Evolutionary conservation across 2,797 vertebrate genomes (phyloP).

Genomic region (Melanotaenia nigrans): DNA sequence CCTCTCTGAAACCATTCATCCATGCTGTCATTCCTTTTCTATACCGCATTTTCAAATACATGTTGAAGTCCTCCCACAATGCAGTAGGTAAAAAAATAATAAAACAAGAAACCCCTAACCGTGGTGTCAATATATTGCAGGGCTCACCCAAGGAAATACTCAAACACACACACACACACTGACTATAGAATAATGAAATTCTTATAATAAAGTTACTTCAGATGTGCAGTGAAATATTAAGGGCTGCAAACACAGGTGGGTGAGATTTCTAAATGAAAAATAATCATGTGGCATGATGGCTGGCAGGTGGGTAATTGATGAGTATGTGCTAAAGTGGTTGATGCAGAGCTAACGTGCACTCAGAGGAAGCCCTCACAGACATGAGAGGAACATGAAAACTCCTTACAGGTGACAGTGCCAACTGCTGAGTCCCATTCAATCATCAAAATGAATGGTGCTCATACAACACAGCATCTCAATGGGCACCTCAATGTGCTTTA

Average conservation of each 20-base stretch:
- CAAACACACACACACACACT: constrained; percentile 17
- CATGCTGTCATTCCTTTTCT: constrained; percentile 12
- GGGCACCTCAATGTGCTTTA: constrained; percentile 34
- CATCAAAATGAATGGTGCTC: constrained; percentile 22
- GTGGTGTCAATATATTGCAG: constrained; percentile 15
- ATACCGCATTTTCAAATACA: constrained; percentile 12
- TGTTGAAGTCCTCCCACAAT: constrained; percentile 8
- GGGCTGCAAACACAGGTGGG: constrained; percentile 29
- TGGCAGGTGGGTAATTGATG: constrained; percentile 39
- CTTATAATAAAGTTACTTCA: constrained; percentile 13
- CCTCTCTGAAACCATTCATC: neutral
- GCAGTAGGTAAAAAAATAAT: neutral
- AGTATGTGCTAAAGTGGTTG: constrained; percentile 30
- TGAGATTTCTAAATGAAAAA: constrained; percentile 27
- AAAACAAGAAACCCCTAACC: neutral
- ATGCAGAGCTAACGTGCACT: constrained; percentile 23
- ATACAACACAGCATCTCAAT: constrained; percentile 1
- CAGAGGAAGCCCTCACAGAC: constrained; percentile 29
- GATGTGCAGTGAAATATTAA: neutral
- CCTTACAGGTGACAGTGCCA: constrained; percentile 5
- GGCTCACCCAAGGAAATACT: constrained; percentile 10
- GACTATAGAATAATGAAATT: constrained; percentile 21
- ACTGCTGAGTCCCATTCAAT: constrained; percentile 24
- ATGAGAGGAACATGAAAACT: constrained; percentile 18
- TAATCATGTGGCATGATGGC: constrained; percentile 12